Percentiles rank a stretch among this genome's conserved stretches.
Evolutionary conservation across 2,113 vertebrate genomes (phyloP).

Genomic region (Chelonoidis abingdonii): DNA sequence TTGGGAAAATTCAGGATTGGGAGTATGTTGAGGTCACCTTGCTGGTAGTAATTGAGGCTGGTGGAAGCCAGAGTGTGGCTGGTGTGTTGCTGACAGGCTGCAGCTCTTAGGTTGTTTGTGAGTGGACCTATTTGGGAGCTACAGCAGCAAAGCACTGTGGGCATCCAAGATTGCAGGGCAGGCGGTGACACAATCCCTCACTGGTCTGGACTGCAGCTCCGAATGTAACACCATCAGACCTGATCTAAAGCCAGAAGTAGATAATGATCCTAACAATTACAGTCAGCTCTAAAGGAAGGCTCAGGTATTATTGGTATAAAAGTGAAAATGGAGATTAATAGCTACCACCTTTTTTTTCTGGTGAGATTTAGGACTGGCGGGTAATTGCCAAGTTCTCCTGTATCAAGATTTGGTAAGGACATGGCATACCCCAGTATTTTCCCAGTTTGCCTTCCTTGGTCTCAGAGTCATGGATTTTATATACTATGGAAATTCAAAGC

Average conservation of each 20-base stretch:
- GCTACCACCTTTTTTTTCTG: neutral
- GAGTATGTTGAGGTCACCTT: neutral
- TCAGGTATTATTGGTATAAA: neutral
- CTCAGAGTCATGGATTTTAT: neutral
- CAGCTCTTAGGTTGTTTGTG: neutral
- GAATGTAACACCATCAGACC: neutral
- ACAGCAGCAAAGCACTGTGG: neutral
- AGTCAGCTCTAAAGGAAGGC: neutral
- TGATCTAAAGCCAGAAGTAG: neutral
- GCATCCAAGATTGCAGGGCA: neutral
- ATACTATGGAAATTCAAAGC: neutral
- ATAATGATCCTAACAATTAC: neutral
- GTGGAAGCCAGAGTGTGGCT: neutral
- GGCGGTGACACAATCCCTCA: neutral
- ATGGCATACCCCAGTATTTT: neutral
- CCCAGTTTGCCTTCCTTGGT: neutral
- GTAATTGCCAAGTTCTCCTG: neutral
- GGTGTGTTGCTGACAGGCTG: neutral
- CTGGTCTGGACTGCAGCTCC: neutral
- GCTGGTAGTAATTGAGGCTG: neutral
- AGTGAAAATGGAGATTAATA: rapidly evolving
- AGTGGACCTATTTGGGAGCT: neutral
- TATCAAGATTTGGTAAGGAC: neutral
- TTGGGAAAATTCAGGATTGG: neutral
- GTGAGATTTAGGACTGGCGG: neutral